These are phyloP conservation scores for Nephrotoma appendiculata DNA, from an alignment of 2,888 invertebrate species.

Conservation along the genomic window DNA sequence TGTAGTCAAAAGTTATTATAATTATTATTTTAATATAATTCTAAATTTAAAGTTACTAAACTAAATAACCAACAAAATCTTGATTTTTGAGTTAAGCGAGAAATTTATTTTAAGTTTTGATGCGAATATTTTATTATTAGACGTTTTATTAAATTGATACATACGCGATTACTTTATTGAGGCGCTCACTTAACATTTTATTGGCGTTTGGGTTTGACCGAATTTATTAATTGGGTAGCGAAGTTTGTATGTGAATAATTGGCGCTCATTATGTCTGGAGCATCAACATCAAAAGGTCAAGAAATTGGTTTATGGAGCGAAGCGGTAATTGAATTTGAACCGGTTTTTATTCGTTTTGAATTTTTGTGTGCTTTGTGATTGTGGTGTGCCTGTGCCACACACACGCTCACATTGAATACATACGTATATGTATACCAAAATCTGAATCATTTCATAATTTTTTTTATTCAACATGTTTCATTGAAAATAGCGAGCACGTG, in stretches of 20 bases:
- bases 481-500: not conserved
- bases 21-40: not conserved
- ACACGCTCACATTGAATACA: not conserved
- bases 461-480: not conserved
- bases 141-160: not conserved
- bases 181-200: not conserved
- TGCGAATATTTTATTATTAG: not conserved
- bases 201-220: not conserved
- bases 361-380: not conserved
- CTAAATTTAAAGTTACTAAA: not conserved
- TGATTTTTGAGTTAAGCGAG: not conserved
- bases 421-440: not conserved
- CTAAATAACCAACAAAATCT: not conserved
- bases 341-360: not conserved
- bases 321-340: not conserved
- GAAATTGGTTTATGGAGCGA: not conserved
- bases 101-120: not conserved
- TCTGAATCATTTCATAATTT: not conserved
- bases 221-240: not conserved
- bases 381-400: not conserved
- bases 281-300: not conserved
- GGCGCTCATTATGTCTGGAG: not conserved
- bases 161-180: no score
- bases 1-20: not conserved
- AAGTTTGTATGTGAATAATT: not conserved